These are phyloP conservation scores for Diogma glabrata DNA, from an alignment of 2,888 invertebrate species.

Conservation along the genomic window DNA sequence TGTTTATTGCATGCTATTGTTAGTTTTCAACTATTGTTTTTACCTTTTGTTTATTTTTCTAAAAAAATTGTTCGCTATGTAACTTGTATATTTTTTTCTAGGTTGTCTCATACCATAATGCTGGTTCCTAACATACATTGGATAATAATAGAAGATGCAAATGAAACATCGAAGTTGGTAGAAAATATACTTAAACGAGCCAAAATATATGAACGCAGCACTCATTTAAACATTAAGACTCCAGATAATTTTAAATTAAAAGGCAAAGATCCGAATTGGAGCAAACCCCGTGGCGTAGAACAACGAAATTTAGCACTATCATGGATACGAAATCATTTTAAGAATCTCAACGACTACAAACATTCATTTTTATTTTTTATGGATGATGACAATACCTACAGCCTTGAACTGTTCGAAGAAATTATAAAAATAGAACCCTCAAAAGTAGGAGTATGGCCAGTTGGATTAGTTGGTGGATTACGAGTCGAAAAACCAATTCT, in stretches of 20 bases:
- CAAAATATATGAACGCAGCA: constrained; percentile 37
- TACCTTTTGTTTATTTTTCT: too few relatives aligned
- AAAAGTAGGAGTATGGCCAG: constrained; percentile 83
- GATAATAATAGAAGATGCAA: constrained; percentile 85
- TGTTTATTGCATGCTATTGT: too few relatives aligned
- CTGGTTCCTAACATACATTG: constrained; percentile 82
- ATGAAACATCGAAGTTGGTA: constrained; percentile 56
- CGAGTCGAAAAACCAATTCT: constrained; percentile 84
- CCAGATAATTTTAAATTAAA: constrained; percentile 57
- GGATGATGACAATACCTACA: constrained; percentile 95
- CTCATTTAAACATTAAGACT: constrained; percentile 55
- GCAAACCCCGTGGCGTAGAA: constrained; percentile 76
- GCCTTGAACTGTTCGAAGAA: constrained; percentile 79
- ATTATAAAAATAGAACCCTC: constrained; percentile 62
- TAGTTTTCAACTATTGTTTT: too few relatives aligned
- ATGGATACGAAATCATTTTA: constrained; percentile 63
- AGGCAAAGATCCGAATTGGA: constrained; percentile 57
- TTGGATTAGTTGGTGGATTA: constrained; percentile 90
- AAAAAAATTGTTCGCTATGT: background rate
- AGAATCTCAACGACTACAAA: constrained; percentile 37
- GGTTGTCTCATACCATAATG: constrained; percentile 77
- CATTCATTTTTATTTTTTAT: constrained; percentile 75
- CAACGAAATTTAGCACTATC: constrained; percentile 78
- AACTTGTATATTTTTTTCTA: constrained; percentile 26
- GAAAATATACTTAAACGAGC: constrained; percentile 49